These are phyloP conservation scores for Cromileptes altivelis DNA, from an alignment of 2,113 vertebrate species.

Conservation along the genomic window DNA sequence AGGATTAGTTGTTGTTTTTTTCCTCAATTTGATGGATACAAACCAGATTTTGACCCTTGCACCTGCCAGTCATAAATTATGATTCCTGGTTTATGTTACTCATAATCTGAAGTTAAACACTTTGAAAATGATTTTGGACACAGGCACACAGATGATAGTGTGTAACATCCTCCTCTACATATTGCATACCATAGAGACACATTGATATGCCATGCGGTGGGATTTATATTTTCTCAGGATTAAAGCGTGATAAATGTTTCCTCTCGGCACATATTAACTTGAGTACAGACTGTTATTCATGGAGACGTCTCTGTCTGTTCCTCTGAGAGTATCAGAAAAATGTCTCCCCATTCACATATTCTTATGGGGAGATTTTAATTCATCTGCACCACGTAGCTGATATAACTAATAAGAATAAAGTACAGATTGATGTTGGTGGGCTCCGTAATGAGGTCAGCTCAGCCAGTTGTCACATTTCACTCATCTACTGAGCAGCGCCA, in stretches of 20 bases:
- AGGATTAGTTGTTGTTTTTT: slow-evolving; percentile 16
- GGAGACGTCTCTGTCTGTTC: slow-evolving; percentile 32
- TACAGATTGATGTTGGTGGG: slow-evolving; percentile 42
- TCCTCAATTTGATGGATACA: slow-evolving; percentile 75
- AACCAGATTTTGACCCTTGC: slow-evolving; percentile 81
- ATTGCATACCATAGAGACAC: slow-evolving; percentile 63
- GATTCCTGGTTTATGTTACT: slow-evolving; percentile 74
- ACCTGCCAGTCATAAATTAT: slow-evolving; percentile 74
- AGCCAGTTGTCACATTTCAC: slow-evolving; percentile 67
- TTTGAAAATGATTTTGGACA: slow-evolving; percentile 57
- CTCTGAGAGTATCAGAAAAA: slow-evolving; percentile 10
- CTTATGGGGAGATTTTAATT: slow-evolving; percentile 26
- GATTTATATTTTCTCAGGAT: slow-evolving; percentile 55
- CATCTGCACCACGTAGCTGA: not conserved
- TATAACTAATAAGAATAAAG: slow-evolving; percentile 35
- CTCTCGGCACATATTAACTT: not conserved
- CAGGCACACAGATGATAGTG: slow-evolving; percentile 42
- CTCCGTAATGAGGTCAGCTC: slow-evolving; percentile 46
- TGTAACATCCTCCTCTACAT: slow-evolving; percentile 51
- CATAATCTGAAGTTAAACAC: slow-evolving; percentile 66
- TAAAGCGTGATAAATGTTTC: slow-evolving; percentile 52
- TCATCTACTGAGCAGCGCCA: slow-evolving; percentile 55
- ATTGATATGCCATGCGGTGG: slow-evolving; percentile 24
- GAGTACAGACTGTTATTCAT: slow-evolving; percentile 46
- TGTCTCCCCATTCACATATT: slow-evolving; percentile 9